phyloP scores from a whole-genome alignment of 2,113 vertebrate species.

The Tyrannus savana region DNA sequence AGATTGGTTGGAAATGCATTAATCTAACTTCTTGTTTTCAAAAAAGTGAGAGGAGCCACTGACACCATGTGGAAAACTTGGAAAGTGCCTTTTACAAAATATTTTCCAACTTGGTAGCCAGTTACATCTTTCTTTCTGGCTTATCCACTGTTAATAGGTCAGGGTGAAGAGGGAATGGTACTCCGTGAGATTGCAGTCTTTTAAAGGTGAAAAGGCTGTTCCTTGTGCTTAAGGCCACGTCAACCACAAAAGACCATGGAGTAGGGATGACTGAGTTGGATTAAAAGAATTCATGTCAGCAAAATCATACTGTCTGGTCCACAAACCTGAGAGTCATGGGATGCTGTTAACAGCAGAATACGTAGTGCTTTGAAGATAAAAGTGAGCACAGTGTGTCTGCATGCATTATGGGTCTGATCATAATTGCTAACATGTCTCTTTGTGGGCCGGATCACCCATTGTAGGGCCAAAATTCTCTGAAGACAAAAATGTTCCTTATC shows the following conservation, averaged over 20 bases:
- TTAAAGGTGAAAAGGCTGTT: not conserved
- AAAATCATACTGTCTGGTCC: not conserved
- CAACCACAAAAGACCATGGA: not conserved
- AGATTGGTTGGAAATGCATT: not conserved
- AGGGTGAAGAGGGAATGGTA: not conserved
- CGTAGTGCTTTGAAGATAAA: not conserved
- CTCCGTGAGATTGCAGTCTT: not conserved
- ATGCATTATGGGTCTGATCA: not conserved
- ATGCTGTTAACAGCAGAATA: not conserved
- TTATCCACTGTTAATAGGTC: not conserved
- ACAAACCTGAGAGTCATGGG: not conserved
- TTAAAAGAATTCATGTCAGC: not conserved
- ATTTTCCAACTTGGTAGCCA: not conserved
- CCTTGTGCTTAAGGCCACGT: not conserved
- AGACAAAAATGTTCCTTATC: not conserved
- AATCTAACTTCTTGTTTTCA: not conserved
- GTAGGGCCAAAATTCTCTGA: not conserved
- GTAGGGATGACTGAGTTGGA: not conserved
- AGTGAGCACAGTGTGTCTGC: not conserved
- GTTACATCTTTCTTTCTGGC: not conserved
- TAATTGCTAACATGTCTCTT: fast-evolving
- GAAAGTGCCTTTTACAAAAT: conserved; percentile 33
- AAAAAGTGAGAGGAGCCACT: conserved; percentile 53
- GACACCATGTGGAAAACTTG: conserved; percentile 64
- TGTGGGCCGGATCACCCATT: not conserved